A percentile compares a stretch with the other conserved stretches of the same genome.
Evolutionary conservation across 2,888 invertebrate genomes (phyloP).

Genomic region (Aspidapion aeneum): DNA sequence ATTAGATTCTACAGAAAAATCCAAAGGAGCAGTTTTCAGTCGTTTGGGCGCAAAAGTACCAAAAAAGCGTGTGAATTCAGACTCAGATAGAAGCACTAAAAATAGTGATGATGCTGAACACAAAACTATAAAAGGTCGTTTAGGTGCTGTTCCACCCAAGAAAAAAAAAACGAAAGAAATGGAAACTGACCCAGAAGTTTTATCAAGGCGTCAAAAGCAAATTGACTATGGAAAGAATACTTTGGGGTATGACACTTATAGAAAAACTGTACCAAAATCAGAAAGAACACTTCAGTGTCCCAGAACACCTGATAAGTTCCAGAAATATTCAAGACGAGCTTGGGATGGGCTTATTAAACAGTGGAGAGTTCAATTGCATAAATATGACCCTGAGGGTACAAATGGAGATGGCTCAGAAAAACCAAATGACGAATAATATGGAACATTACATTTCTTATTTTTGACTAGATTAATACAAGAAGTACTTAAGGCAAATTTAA

Average conservation of each 20-base stretch:
- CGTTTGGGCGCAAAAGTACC: not conserved
- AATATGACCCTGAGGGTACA: slow-evolving; percentile 63
- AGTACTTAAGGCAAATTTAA: no score
- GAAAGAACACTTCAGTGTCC: slow-evolving; percentile 72
- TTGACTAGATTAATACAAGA: no score
- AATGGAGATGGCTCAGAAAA: no score
- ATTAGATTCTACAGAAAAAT: not conserved
- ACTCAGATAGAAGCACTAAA: not conserved
- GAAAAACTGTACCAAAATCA: slow-evolving; percentile 66
- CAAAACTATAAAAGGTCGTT: slow-evolving; percentile 19
- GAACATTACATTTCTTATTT: no score
- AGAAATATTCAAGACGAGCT: slow-evolving; percentile 86
- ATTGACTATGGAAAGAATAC: slow-evolving; percentile 96
- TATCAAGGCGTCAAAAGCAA: slow-evolving; percentile 84
- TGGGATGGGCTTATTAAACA: slow-evolving; percentile 88
- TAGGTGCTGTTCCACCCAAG: not conserved
- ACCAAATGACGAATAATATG: not conserved
- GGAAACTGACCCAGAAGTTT: slow-evolving; percentile 68
- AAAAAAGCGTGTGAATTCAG: not conserved
- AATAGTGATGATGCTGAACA: slow-evolving; percentile 9
- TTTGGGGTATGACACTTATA: slow-evolving; percentile 76
- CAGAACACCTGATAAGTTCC: slow-evolving; percentile 82
- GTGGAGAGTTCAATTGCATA: slow-evolving; percentile 84
- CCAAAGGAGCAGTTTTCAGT: not conserved
- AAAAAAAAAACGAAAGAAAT: slow-evolving; percentile 23